These are phyloP conservation scores for Aphrophora alni DNA, from an alignment of 2,888 invertebrate species.

Conservation along the genomic window DNA sequence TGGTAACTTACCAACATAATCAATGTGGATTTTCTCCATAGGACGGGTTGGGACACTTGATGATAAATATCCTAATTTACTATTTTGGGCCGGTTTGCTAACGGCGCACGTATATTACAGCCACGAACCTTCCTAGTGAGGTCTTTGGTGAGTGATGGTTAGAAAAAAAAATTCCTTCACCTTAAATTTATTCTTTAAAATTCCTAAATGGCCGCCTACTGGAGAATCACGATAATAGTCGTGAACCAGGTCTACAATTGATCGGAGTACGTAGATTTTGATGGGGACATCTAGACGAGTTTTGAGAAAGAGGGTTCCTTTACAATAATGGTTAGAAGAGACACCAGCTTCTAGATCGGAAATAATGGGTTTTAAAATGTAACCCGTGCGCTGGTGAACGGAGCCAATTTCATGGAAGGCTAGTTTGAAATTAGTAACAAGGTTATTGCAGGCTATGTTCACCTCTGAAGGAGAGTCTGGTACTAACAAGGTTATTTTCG, in stretches of 20 bases:
- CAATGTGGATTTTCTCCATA: conserved; percentile 27
- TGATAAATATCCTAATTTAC: background rate
- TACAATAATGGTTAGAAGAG: background rate
- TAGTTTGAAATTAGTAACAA: background rate
- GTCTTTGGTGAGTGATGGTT: conserved; percentile 7
- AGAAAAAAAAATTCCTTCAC: background rate
- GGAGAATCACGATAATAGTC: conserved; percentile 18
- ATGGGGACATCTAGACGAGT: background rate
- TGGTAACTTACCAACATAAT: conserved; percentile 9
- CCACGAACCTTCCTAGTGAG: background rate
- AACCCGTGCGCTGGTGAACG: background rate
- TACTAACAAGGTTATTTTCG: background rate
- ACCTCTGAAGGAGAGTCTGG: too few species aligned
- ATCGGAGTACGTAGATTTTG: background rate
- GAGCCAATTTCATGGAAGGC: background rate
- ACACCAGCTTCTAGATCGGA: background rate
- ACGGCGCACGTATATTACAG: conserved; percentile 17
- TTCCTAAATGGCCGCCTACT: conserved; percentile 16
- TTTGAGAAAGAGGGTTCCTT: background rate
- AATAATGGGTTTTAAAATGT: background rate
- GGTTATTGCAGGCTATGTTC: too few species aligned
- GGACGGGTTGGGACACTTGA: conserved; percentile 2
- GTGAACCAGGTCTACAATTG: background rate
- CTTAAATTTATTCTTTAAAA: background rate
- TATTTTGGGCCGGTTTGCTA: conserved; percentile 24